A percentile compares a stretch with the other conserved stretches of the same genome.
These are phyloP conservation scores for Netelia virgata DNA, from an alignment of 2,888 invertebrate genomes.

Conservation along the genomic window DNA sequence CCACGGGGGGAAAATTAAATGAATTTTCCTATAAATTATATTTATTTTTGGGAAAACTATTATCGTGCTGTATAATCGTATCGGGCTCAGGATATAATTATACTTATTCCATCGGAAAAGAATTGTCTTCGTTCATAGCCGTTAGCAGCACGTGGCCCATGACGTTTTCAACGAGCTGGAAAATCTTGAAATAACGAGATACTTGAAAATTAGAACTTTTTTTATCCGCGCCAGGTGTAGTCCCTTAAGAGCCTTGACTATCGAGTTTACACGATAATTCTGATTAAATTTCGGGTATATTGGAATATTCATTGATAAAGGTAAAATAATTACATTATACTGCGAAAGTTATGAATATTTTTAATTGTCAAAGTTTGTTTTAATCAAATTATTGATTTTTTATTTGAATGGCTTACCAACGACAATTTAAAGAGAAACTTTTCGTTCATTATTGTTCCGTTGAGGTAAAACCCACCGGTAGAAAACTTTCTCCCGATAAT, in stretches of 20 bases:
- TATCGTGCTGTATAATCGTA: no score
- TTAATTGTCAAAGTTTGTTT: neutral
- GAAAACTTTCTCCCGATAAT: neutral
- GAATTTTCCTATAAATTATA: conserved; percentile 7
- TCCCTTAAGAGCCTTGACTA: no score
- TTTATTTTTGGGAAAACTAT: neutral
- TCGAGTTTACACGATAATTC: neutral
- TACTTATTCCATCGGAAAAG: neutral
- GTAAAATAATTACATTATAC: neutral
- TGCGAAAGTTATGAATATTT: neutral
- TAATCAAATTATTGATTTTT: neutral
- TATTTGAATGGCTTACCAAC: neutral
- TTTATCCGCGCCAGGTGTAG: no score
- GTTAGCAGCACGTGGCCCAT: neutral
- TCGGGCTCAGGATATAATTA: no score
- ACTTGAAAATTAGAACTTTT: no score
- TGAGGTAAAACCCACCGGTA: neutral
- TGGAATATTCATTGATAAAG: no score
- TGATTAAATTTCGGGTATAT: neutral
- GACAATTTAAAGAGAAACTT: neutral
- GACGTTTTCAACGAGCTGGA: neutral
- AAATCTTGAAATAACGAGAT: neutral
- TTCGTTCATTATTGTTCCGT: neutral
- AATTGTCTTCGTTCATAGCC: conserved; percentile 6
- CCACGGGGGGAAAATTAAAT: conserved; percentile 19